Conservation (phyloP, 2,888 invertebrate species). For the Toxonevra muliebris region DNA sequence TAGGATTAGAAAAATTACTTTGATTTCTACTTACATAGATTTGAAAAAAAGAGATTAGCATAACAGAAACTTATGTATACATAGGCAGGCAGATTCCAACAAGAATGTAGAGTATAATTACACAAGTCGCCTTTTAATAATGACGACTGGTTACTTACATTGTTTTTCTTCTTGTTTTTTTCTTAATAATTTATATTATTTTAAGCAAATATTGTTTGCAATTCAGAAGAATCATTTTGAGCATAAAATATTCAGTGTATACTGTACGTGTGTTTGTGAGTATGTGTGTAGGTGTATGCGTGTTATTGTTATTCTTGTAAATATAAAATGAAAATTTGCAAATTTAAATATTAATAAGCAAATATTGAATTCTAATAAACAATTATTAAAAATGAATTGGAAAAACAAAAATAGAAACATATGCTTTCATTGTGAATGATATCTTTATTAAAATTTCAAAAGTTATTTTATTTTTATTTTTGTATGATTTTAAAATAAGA, state of each 20-base stretch:
- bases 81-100: too few species aligned
- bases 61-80: too few species aligned
- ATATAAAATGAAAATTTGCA: neutral
- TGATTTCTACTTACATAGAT: too few species aligned
- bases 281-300: neutral
- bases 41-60: too few species aligned
- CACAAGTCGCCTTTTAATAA: too few species aligned
- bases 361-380: neutral
- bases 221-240: constrained; percentile 50
- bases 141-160: neutral
- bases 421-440: neutral
- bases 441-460: neutral
- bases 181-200: neutral
- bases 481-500: neutral
- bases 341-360: neutral
- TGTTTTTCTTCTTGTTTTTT: constrained; percentile 1
- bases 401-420: too few species aligned
- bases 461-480: neutral
- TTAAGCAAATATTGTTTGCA: constrained; percentile 13
- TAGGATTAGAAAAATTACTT: too few species aligned
- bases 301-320: neutral
- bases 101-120: too few species aligned
- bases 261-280: constrained; percentile 10
- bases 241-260: constrained; percentile 35
- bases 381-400: too few species aligned